Conservation (phyloP, 2,113 vertebrate genomes). For the Platanista minor region DNA sequence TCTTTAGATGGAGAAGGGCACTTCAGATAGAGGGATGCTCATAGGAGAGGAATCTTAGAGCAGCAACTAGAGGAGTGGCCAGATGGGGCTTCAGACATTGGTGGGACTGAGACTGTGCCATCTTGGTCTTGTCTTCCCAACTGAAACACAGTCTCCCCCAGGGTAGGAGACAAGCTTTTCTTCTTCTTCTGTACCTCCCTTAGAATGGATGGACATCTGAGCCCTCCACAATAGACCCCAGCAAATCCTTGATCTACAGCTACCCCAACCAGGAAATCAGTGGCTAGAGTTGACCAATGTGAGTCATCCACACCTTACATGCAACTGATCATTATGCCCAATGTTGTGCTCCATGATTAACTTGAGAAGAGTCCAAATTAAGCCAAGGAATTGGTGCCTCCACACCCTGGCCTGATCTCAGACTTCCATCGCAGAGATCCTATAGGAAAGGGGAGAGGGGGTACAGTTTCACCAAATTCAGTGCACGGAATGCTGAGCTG, state of each 20-base stretch:
- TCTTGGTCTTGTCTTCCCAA: neutral
- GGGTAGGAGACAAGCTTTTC: neutral
- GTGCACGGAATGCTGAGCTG: neutral
- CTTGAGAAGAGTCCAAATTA: neutral
- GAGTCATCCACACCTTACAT: too few relatives aligned
- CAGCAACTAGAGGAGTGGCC: neutral
- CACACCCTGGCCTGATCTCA: neutral
- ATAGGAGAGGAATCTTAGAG: neutral
- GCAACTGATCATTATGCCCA: neutral
- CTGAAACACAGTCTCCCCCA: neutral
- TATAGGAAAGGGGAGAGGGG: accelerated
- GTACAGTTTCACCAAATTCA: neutral
- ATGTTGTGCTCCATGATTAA: neutral
- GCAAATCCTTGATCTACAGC: neutral
- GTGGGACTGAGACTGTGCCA: neutral
- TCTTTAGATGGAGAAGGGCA: neutral
- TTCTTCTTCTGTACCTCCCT: neutral
- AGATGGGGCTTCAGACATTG: neutral
- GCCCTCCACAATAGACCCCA: neutral
- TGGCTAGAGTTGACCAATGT: neutral
- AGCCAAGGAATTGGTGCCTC: neutral
- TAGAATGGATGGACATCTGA: neutral
- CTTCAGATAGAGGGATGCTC: neutral
- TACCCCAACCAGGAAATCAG: neutral
- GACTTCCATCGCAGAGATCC: neutral